Percentiles rank a stretch among this genome's conserved stretches.
These are phyloP conservation scores for Julus scanicus DNA, from an alignment of 2,888 invertebrate genomes.

Conservation along the genomic window DNA sequence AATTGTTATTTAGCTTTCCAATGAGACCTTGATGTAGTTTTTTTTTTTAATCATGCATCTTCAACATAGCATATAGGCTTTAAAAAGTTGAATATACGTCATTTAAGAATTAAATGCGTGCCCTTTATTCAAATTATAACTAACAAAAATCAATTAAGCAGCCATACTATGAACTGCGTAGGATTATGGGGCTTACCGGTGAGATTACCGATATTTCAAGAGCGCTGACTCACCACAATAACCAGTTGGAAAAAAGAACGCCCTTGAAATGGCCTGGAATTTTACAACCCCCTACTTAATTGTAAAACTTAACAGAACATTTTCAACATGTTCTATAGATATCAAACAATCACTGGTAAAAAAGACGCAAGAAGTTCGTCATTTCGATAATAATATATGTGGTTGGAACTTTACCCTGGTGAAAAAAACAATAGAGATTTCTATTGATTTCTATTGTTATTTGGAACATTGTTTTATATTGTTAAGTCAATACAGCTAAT, in stretches of 20 bases:
- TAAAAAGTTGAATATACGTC: background rate
- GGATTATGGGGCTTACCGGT: background rate
- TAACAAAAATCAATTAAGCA: background rate
- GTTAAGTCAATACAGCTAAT: no score
- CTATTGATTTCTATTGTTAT: no score
- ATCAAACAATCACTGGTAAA: no score
- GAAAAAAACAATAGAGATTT: no score
- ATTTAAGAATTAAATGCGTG: background rate
- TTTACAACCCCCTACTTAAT: background rate
- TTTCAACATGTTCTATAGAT: no score
- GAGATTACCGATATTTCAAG: constrained; percentile 29
- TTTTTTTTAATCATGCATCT: background rate
- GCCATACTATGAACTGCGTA: background rate
- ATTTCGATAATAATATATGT: no score
- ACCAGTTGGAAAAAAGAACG: background rate
- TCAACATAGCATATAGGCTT: background rate
- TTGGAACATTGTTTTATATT: no score
- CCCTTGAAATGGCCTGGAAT: background rate
- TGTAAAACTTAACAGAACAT: background rate
- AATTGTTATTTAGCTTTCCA: no score
- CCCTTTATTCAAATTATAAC: background rate
- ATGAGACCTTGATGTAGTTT: no score
- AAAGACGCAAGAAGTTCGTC: no score
- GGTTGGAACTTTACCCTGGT: no score
- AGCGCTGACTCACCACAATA: constrained; percentile 30